Evolutionary conservation across 2,888 invertebrate genomes (phyloP).

Genomic region (Drosophila meridiana): DNA sequence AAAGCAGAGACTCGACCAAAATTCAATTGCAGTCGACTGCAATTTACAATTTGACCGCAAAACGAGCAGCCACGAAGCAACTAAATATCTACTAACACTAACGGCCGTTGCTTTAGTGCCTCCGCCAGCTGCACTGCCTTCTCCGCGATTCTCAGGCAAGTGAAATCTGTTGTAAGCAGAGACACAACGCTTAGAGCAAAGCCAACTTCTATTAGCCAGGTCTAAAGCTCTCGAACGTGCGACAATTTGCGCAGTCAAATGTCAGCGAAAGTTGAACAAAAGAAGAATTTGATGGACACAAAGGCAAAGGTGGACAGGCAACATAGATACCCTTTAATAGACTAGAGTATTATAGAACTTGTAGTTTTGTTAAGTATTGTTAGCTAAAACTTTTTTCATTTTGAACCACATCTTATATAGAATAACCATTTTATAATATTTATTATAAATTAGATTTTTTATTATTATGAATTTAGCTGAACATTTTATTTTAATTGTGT

Average conservation of each 20-base stretch:
- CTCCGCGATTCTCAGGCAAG: constrained; percentile 39
- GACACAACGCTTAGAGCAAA: constrained; percentile 34
- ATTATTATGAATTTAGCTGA: neutral
- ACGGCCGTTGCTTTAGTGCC: neutral
- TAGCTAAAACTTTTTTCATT: neutral
- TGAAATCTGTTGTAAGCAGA: constrained; percentile 62
- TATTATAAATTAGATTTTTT: neutral
- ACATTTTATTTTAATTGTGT: neutral
- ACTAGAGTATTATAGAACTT: neutral
- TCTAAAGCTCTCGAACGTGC: constrained; percentile 34
- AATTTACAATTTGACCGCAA: constrained; percentile 76
- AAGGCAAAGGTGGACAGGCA: constrained; percentile 5
- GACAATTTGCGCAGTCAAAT: constrained; percentile 53
- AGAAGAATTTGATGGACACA: constrained; percentile 53
- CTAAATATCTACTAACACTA: constrained; percentile 50
- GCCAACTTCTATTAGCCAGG: constrained; percentile 26
- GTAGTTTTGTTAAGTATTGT: neutral
- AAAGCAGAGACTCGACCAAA: constrained; percentile 50
- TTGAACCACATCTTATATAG: neutral
- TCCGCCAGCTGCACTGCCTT: neutral
- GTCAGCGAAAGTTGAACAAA: constrained; percentile 71
- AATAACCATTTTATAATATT: no score
- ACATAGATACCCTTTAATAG: neutral
- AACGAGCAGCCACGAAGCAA: constrained; percentile 34
- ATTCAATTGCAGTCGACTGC: constrained; percentile 60